Base-by-base conservation (phyloP, 2,888 invertebrate genomes). In the Cataglyphis cursor region DNA sequence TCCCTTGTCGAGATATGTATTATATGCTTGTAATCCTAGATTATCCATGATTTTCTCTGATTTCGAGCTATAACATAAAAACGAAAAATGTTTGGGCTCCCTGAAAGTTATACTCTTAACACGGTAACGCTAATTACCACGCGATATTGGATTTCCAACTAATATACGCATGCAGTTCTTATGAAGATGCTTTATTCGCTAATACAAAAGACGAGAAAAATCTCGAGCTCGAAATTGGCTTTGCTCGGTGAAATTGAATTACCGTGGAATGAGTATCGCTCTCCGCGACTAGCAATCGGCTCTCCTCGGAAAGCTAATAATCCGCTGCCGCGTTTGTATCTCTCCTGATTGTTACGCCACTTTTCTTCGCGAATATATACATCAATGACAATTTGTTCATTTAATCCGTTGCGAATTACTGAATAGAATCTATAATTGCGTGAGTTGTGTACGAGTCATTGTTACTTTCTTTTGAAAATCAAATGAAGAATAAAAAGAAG, bases 251-350 rank as follows among this genome's bases (percentile, higher is more conserved):
- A 62, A 61, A 83, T 86, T 70, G 59, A 81, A 85, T 88, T 81
- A 87, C 74, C 88, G 85, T 85, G 86, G 88, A 72, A 76, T 64
- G 76, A 87, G 83, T 87, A 88, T 72, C 68, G 87, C 87, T 90
- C 85, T 64, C 24, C 86, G 86, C 88, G 84, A 89, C 85, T 85
- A 80, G 66, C 75, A 82, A 86, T 89, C 87, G 85, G 86, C 66
- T 82, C 82, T 85, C 73, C 65, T 78, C 70, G n/a, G 41, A 61
- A 59, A 70, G 44, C 21, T 78, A 41, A 41, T 78, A 78, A 78
- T 78, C 70, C 31, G 41, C 21, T 41, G 31, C 41, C 21, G 28
- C 54, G 57, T 78, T 78, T 68, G 57, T 41, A 31, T 68, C 31
- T 68, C 38, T 57, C 18, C 41, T 65, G 54, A 78, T 78, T 78